Evolutionary conservation across 1,140 invertebrate genomes (phyloP).

Genomic region (Brachionus calyciflorus): DNA sequence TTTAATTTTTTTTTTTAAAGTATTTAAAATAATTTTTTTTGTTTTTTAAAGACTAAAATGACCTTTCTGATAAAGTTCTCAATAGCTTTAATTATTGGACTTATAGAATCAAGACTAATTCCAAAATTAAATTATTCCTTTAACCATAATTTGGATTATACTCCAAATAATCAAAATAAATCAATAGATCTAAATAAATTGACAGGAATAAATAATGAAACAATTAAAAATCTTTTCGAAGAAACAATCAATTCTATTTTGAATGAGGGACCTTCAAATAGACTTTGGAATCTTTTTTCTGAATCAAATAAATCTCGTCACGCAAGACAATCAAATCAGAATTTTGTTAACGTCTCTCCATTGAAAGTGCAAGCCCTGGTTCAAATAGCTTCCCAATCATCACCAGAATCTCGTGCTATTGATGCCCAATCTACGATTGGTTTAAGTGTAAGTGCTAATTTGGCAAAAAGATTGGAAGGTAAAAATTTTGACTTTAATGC

Average conservation of each 20-base stretch:
- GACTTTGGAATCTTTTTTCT: not conserved
- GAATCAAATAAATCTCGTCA: not conserved
- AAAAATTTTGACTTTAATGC: conserved; percentile 24
- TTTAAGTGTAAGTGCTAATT: not conserved
- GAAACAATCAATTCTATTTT: not conserved
- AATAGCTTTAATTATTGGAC: no score
- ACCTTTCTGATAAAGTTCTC: no score
- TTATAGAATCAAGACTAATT: no score
- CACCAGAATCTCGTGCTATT: not conserved
- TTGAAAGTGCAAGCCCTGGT: not conserved
- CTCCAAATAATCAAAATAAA: no score
- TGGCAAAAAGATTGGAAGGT: not conserved
- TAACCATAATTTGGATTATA: no score
- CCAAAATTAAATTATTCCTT: no score
- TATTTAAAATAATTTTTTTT: no score
- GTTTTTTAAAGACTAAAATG: no score
- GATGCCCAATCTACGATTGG: not conserved
- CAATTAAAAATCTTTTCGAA: not conserved
- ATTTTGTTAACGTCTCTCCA: not conserved
- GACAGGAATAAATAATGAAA: no score
- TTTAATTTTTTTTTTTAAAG: no score
- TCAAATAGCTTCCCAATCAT: not conserved
- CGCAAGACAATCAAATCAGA: not conserved
- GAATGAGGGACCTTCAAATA: not conserved
- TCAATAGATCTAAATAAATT: no score